These are phyloP conservation scores for Varecia variegata DNA, from an alignment of 2,797 vertebrate species.

Conservation along the genomic window DNA sequence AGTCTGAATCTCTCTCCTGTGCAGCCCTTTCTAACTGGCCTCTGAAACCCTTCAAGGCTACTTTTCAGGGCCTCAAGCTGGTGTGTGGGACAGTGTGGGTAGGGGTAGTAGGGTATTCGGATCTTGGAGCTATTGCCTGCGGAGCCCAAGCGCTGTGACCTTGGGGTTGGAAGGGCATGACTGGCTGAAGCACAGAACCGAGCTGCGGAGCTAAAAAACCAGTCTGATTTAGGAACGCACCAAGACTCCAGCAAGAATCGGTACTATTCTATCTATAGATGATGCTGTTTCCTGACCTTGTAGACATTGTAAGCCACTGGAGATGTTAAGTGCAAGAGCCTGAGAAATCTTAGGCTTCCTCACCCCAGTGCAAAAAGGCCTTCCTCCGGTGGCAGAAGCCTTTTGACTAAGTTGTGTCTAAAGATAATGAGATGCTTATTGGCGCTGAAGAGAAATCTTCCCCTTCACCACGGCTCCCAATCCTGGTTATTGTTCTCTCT, in stretches of 20 bases:
- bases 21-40: background rate
- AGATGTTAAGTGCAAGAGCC: slow-evolving; percentile 31
- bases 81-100: background rate
- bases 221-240: background rate
- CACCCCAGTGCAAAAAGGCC: slow-evolving; percentile 18
- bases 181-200: background rate
- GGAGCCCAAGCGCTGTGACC: background rate
- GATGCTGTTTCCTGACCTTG: slow-evolving; percentile 78
- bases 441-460: background rate
- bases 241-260: background rate
- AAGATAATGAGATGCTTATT: slow-evolving; percentile 67
- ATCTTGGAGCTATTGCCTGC: background rate
- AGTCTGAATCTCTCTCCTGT: background rate
- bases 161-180: slow-evolving; percentile 14
- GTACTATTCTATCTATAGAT: slow-evolving; percentile 78
- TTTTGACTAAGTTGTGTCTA: slow-evolving; percentile 52
- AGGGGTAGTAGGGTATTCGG: background rate
- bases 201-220: background rate
- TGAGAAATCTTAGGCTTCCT: slow-evolving; percentile 29
- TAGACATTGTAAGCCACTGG: slow-evolving; percentile 1
- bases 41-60: slow-evolving; percentile 12
- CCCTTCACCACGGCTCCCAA: background rate
- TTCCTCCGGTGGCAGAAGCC: background rate
- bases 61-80: background rate
- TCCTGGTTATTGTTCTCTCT: background rate